Evolutionary conservation across 2,797 vertebrate species (phyloP).

Genomic region (Manis javanica): DNA sequence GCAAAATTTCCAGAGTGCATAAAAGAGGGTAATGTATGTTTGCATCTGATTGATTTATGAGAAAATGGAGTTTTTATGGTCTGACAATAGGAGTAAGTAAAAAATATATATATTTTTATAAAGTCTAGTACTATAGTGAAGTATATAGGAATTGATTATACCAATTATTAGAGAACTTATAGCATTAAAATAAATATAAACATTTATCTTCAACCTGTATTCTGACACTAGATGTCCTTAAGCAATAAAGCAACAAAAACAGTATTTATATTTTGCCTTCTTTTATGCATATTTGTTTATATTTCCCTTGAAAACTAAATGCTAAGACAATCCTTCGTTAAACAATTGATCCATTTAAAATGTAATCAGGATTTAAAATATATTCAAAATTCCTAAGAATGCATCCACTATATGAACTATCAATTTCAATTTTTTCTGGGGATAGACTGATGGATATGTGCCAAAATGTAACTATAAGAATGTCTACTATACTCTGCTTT

Average conservation of each 20-base stretch:
- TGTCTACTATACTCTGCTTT: not conserved
- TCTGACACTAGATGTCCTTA: not conserved
- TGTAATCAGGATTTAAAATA: not conserved
- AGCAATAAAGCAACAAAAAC: not conserved
- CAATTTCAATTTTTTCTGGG: not conserved
- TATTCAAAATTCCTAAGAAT: not conserved
- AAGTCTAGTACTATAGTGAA: not conserved
- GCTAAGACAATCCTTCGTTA: not conserved
- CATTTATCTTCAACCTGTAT: not conserved
- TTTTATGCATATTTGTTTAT: not conserved
- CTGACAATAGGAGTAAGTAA: not conserved
- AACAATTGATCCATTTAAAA: not conserved
- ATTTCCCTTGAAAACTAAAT: not conserved
- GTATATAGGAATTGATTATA: constrained; percentile 23
- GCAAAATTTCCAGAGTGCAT: constrained; percentile 9
- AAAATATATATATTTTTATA: not conserved
- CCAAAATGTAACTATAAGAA: not conserved
- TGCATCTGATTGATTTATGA: constrained; percentile 39
- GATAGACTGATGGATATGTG: not conserved
- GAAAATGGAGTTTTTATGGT: constrained; percentile 7
- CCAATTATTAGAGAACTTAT: not conserved
- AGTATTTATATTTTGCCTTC: not conserved
- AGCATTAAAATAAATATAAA: not conserved
- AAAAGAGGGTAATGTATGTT: not conserved
- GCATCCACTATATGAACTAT: not conserved